Evolutionary conservation across 2,113 vertebrate genomes (phyloP), one percentile per base, ranked within the genome.

Genomic region (Solea solea): DNA sequence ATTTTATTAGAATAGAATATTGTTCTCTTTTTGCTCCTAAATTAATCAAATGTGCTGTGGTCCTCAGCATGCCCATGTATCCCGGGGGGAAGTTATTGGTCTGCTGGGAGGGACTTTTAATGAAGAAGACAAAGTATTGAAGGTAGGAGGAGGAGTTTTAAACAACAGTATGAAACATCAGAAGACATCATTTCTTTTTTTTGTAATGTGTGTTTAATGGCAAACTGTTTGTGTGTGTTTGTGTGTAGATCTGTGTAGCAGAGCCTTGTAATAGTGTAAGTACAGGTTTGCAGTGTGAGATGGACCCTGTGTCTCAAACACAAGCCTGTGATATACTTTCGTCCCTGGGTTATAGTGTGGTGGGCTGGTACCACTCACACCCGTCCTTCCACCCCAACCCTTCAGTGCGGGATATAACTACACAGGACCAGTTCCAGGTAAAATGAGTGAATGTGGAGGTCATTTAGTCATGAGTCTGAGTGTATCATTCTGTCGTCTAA

Each of bases 341-440:
- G 0, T 90, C 91, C 12, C 87, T 95, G 68, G 98, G 98, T 7
- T 94, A 93, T 78, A 90, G 89, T 11, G 94, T 99, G 0, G 94
- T 99, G 9, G 98, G 98, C 6, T 99, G 98, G 98, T 99, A 99
- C 90, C 98, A 99, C 78, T 99, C 98, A 0, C 98, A 99, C 75
- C 98, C 98, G 0, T 93, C 97, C 34, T 99, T 99, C 46, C 96
- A 98, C 27, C 96, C 98, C 51, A 97, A 94, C 89, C 98, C 98
- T 25, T 99, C 98, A 0, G 86, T 99, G 9, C 91, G 98, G 21
- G 98, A 99, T 80, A 98, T 98, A 44, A 95, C 96, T 89, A 99
- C 98, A 0, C 98, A 99, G 63, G 96, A 97, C 66, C 98, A 98
- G 73, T 99, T 97, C 80, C 98, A 99, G 97, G 97, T 99, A 69